A percentile compares a stretch with the other conserved stretches of the same genome.
phyloP scores from a whole-genome alignment of 2,113 vertebrate genomes.

The Xenopus borealis region DNA sequence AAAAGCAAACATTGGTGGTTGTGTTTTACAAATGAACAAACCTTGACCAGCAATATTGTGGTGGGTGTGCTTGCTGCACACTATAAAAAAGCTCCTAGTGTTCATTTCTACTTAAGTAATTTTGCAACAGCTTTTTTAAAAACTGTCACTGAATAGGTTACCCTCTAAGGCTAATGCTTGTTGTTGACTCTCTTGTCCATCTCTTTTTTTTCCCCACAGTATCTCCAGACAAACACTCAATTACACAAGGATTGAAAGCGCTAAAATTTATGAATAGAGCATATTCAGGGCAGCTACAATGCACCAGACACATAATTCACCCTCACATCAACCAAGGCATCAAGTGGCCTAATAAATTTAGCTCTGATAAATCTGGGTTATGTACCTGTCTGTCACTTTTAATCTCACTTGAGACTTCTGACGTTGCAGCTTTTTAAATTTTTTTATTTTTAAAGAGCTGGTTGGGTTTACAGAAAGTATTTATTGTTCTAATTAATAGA shows the following conservation, averaged over 20 bases:
- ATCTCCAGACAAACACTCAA: constrained; percentile 34
- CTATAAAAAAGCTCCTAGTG: too few relatives aligned
- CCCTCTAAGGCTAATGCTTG: constrained; percentile 5
- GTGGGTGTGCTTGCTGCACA: too few relatives aligned
- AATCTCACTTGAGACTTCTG: background rate
- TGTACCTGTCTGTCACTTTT: constrained; percentile 18
- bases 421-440: background rate
- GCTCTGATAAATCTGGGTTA: constrained; percentile 24
- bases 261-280: constrained; percentile 44
- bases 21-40: too few relatives aligned
- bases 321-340: constrained; percentile 33
- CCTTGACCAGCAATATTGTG: too few relatives aligned
- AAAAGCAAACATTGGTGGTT: too few relatives aligned
- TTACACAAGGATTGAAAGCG: constrained; percentile 38
- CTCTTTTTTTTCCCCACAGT: background rate
- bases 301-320: constrained; percentile 40
- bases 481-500: too few relatives aligned
- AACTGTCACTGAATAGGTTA: background rate
- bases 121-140: too few relatives aligned
- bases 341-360: constrained; percentile 41
- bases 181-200: constrained; percentile 22
- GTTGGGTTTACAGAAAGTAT: background rate
- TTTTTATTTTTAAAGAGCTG: background rate
- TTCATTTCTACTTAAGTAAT: too few relatives aligned
- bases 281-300: constrained; percentile 34